A percentile compares a stretch with the other conserved stretches of the same genome.
phyloP scores from a whole-genome alignment of 2,888 invertebrate species.

The Xanthorhoe spadicearia region DNA sequence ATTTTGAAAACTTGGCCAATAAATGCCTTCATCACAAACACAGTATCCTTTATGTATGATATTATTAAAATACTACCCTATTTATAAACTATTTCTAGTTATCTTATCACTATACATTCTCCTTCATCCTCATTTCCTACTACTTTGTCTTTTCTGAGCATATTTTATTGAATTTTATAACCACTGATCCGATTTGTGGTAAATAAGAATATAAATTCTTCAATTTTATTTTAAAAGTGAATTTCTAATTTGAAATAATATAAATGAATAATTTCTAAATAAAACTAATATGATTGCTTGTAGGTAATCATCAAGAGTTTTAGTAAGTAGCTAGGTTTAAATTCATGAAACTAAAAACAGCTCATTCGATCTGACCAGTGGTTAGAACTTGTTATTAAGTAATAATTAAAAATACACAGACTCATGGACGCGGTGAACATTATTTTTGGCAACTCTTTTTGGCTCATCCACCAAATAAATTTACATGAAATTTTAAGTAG shows the following conservation, averaged over 20 bases:
- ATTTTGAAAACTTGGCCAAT: conserved; percentile 77
- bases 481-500: conserved; percentile 36
- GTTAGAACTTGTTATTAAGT: conserved; percentile 1
- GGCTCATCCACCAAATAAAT: conserved; percentile 75
- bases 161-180: conserved; percentile 55
- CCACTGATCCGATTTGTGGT: conserved; percentile 40
- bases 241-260: no score
- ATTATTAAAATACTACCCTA: no score
- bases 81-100: conserved; percentile 34
- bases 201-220: neutral
- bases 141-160: conserved; percentile 83
- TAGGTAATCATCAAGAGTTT: no score
- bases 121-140: conserved; percentile 61
- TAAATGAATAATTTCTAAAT: no score
- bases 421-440: conserved; percentile 67
- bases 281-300: no score
- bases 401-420: conserved; percentile 44
- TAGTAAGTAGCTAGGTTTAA: no score
- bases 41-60: conserved; percentile 49
- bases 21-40: conserved; percentile 80
- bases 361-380: conserved; percentile 10
- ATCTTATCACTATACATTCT: conserved; percentile 52
- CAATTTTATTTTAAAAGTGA: no score
- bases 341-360: neutral
- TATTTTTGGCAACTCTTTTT: conserved; percentile 80